Evolutionary conservation across 2,113 vertebrate genomes (phyloP), one percentile per base, ranked within the genome.

Genomic region (Pipra filicauda): DNA sequence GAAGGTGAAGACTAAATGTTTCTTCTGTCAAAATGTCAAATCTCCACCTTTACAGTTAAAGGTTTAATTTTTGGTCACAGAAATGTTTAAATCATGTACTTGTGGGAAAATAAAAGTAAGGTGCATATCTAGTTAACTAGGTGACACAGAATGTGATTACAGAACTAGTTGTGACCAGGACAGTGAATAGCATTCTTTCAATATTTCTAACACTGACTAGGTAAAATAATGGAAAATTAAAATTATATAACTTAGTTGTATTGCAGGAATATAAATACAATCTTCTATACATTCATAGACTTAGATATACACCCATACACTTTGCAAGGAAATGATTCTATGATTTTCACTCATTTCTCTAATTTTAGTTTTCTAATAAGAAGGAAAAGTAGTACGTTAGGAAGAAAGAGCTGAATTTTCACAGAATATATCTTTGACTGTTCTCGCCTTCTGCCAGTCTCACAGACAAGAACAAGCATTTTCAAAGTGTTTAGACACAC

Each of bases 401-500:
- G n/a, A 87, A 69, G 54, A 59, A 30, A 88, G 65, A 44, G 7
- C 11, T 43, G n/a, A 72, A 27, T 57, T 76, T 75, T 94, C 69
- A 93, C 51, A 71, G 46, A 83, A 35, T 16, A 37, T 39, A 71
- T 96, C 79, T 94, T 79, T 91, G 74, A 77, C 74, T 90, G 48
- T 91, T 91, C 82, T 95, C 82, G 90, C 82, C 71, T 94, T 90
- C 85, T 91, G 51, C 67, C 59, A 91, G 85, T 88, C 78, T 94
- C 93, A 80, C 62, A 96, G 91, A 48, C 78, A 94, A 71, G 41
- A 89, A 85, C 39, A 93, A 91, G 59, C 35, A 90, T 83, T 96
- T 96, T 93, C 95, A 91, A 97, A 96, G 82, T 85, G 84, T 71
- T 93, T 91, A 89, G 48, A 90, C 67, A 41, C 90, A 90, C 91